phyloP scores from a whole-genome alignment of 2,797 vertebrate species.

The Hyperoplus lanceolatus region DNA sequence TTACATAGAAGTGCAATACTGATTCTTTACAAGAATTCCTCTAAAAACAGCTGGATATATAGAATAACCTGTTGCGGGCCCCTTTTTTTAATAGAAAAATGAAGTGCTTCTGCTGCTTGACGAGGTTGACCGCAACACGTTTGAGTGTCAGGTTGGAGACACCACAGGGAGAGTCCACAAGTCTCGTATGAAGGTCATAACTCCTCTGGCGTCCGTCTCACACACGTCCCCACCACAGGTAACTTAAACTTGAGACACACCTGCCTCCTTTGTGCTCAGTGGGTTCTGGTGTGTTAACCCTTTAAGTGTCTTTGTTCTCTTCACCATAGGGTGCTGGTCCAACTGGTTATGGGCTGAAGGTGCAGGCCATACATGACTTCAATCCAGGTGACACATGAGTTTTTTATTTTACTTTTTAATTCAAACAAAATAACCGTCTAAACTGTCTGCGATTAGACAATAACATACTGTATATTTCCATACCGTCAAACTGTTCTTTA shows the following conservation, averaged over 20 bases:
- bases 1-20: background rate
- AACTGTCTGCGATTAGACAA: background rate
- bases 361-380: conserved; percentile 91
- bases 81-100: conserved; percentile 80
- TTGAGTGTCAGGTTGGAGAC: conserved; percentile 87
- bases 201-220: conserved; percentile 72
- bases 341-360: conserved; percentile 77
- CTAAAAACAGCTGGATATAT: background rate
- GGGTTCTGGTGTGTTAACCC: conserved; percentile 1
- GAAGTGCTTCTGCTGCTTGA: conserved; percentile 87
- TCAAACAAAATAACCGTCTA: background rate
- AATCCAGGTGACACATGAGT: conserved; percentile 72
- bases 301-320: conserved; percentile 22
- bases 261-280: background rate
- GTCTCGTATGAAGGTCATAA: conserved; percentile 88
- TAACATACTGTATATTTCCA: background rate
- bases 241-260: conserved; percentile 5
- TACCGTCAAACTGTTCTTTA: too few species aligned
- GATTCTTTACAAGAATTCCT: background rate
- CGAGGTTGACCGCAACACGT: conserved; percentile 82
- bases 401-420: background rate
- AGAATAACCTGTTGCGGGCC: background rate
- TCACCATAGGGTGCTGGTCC: conserved; percentile 54
- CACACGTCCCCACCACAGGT: conserved; percentile 65
- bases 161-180: conserved; percentile 80